Evolutionary conservation across 1,140 invertebrate species (phyloP).

Genomic region (Pantala flavescens): DNA sequence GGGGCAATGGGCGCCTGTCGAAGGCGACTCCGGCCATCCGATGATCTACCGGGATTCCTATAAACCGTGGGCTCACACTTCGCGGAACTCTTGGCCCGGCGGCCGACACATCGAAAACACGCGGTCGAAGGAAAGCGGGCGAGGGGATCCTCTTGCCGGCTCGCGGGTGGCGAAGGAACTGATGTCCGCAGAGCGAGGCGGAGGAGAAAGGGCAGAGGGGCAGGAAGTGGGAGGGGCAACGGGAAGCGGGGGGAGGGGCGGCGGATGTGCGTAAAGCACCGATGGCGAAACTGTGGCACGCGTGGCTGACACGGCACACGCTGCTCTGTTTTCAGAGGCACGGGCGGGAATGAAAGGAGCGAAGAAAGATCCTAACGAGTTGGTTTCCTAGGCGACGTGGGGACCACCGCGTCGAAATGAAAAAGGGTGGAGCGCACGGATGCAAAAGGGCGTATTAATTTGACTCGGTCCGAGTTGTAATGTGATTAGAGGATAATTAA

Average conservation of each 20-base stretch:
- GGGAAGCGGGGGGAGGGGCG: neutral
- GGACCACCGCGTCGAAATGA: too few relatives aligned
- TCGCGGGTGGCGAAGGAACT: too few relatives aligned
- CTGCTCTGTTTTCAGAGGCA: neutral
- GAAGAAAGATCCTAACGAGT: too few relatives aligned
- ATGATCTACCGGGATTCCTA: neutral
- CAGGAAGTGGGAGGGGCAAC: neutral
- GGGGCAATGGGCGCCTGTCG: neutral
- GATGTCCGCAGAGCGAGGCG: neutral
- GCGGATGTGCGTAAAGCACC: constrained; percentile 2
- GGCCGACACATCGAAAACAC: neutral
- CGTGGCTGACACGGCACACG: constrained; percentile 5
- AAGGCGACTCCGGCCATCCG: neutral
- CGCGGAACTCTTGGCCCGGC: neutral
- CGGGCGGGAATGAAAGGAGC: too few relatives aligned
- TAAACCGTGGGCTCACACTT: too few relatives aligned
- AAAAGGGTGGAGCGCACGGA: too few relatives aligned
- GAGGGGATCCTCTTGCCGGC: too few relatives aligned
- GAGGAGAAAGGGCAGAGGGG: neutral
- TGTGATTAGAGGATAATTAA: too few relatives aligned
- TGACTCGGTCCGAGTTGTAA: too few relatives aligned
- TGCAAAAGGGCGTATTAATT: too few relatives aligned
- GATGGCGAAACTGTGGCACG: neutral
- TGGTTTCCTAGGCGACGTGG: too few relatives aligned
- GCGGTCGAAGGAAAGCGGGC: neutral